A percentile compares a stretch with the other conserved stretches of the same genome.
Evolutionary conservation across 2,888 invertebrate genomes (phyloP).

Genomic region (Ornithoptera alexandrae): DNA sequence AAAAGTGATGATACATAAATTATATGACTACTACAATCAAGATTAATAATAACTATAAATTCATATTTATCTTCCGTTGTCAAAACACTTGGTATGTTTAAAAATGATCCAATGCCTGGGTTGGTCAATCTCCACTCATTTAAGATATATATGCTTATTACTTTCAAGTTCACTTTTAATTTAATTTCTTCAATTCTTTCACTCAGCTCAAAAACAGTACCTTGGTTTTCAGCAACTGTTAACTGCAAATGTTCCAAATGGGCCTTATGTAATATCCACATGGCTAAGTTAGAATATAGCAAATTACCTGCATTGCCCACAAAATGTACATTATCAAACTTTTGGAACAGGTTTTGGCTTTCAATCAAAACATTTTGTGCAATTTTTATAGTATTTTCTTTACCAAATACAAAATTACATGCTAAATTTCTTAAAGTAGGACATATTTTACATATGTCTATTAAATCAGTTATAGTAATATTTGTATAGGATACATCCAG

Average conservation of each 20-base stretch:
- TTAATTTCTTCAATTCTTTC: constrained; percentile 26
- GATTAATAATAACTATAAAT: constrained; percentile 45
- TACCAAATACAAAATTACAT: constrained; percentile 53
- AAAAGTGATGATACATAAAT: constrained; percentile 49
- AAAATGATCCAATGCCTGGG: constrained; percentile 29
- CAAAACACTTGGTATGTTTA: constrained; percentile 33
- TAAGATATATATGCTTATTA: constrained; percentile 17
- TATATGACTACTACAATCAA: constrained; percentile 34
- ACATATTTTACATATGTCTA: constrained; percentile 51
- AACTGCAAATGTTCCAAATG: constrained; percentile 48
- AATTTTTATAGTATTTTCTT: constrained; percentile 19
- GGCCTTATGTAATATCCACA: constrained; percentile 45
- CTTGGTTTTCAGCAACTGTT: constrained; percentile 44
- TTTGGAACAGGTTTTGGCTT: constrained; percentile 53
- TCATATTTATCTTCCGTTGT: constrained; percentile 45
- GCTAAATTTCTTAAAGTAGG: constrained; percentile 56
- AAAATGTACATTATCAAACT: constrained; percentile 59
- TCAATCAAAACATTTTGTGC: constrained; percentile 11
- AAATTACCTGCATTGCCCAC: constrained; percentile 51
- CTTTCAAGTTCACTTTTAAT: constrained; percentile 37
- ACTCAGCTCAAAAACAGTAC: constrained; percentile 31
- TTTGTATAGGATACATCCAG: constrained; percentile 63
- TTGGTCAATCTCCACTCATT: constrained; percentile 16
- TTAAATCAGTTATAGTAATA: constrained; percentile 53
- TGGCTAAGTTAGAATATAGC: constrained; percentile 45